Base-by-base conservation (phyloP, 2,113 vertebrate genomes). In the Sialia sialis region DNA sequence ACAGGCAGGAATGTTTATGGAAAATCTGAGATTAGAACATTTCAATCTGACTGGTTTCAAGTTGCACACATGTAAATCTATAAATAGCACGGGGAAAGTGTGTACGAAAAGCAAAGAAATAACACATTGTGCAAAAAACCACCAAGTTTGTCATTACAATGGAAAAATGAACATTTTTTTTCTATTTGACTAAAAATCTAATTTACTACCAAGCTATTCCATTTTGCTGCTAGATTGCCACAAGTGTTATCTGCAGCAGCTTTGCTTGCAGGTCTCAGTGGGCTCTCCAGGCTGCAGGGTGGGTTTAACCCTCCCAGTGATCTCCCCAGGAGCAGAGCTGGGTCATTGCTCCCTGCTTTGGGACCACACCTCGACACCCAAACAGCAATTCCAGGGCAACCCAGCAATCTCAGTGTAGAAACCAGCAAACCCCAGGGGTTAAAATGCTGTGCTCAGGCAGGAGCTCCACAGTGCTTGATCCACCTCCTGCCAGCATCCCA, bases 1-100 rank as follows among this genome's bases (percentile, higher is more conserved):
- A 54, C 66, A 89, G 84, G 75, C 62, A 92, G 80, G 80, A 93
- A 96, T 93, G 88, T 90, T 96, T 95, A 95, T 85, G 95, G 93
- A 96, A 96, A 95, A 96, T 80, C 58, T 84, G 94, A 96, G 84
- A 94, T 95, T 73, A 87, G 82, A 87, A 90, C 85, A 84, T 84
- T 89, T 90, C 73, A 48, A 87, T 94, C 66, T 13, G 46, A 11
- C 54, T 87, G 89, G 87, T 93, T 94, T 96, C 66, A 32, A 85
- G 90, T 84, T 89, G 91, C 94, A 85, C 59, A 73, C 90, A 60
- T 10, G 49, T 64, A 87, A 78, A 70, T 30, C 70, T 87, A 92
- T 89, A 95, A 96, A 95, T 39, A 96, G 81, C 22, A 49, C 12
- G 8, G 30, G 39, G 76, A 90, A 90, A 0, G n/a, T 11, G 9